Base-by-base conservation (phyloP, 2,797 vertebrate genomes). In the Anas acuta region DNA sequence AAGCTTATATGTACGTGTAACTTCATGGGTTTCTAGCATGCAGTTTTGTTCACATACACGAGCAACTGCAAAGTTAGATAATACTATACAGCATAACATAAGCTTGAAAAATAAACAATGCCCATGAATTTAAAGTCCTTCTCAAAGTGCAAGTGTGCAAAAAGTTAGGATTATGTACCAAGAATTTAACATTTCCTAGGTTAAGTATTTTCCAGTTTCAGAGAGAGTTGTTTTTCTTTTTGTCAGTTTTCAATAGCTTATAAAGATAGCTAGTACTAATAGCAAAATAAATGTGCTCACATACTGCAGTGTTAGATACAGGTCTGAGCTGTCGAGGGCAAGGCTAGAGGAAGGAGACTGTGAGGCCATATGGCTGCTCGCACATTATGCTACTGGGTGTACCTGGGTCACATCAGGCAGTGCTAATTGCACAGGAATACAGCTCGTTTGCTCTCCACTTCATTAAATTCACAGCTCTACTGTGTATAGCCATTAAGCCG, bases 81-180 rank as follows among this genome's bases (percentile, higher is more conserved):
- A 51, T 5, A 35, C 4, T 28, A 15, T 25, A 56, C 35, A 37
- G 15, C 61, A 33, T 57, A 82, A 47, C 3, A 0, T 43, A 54
- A 84, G 30, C 70, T 80, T 94, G 73, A 81, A 85, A 94, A 95
- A 57, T 74, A 91, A 23, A 51, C 72, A 53, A 39, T 62, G 39
- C 35, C 66, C 8, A 6, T 79, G 32, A 79, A 78, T 64, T 88
- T 20, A 47, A 91, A 78, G 18, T 30, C 37, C 62, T 77, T 77
- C 78, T 58, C 81, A 84, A 84, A 94, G 83, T 51, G 23, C 41
- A 85, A 74, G 30, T 18, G 4, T 60, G 30, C 3, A 5, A 67
- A 77, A 56, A 65, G 19, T 66, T 70, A 43, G 58, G 41, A 66
- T 81, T 53, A 33, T 23, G 0, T 33, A 65, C 21, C 28, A 45